A percentile compares a stretch with the other conserved stretches of the same genome.
These are phyloP conservation scores for Tenthredo mesomela DNA, from an alignment of 2,888 invertebrate genomes.

Conservation along the genomic window DNA sequence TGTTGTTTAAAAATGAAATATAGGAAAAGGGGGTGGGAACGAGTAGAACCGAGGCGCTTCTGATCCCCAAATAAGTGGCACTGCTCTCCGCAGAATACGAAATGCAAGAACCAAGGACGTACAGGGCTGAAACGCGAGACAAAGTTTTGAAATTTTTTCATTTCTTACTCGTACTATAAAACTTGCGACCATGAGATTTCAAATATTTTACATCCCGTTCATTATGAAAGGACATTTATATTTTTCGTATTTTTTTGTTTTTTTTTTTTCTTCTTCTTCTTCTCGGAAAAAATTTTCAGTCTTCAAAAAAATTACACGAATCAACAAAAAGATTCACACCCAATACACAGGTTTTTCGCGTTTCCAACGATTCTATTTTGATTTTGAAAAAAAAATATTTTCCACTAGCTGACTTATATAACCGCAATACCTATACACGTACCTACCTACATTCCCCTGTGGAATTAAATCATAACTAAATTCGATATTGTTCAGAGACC, in stretches of 20 bases:
- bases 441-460: background rate
- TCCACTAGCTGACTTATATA: background rate
- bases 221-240: background rate
- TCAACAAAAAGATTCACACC: background rate
- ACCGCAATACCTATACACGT: background rate
- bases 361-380: background rate
- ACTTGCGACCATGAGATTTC: background rate
- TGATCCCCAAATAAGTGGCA: slow-evolving; percentile 78
- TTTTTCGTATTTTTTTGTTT: too few relatives aligned
- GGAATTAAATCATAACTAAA: slow-evolving; percentile 22
- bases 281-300: background rate
- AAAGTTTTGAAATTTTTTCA: slow-evolving; percentile 65
- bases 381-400: background rate
- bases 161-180: background rate
- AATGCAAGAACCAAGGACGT: slow-evolving; percentile 60
- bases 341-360: background rate
- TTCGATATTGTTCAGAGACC: slow-evolving; percentile 20
- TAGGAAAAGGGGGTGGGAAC: slow-evolving; percentile 63
- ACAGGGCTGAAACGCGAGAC: background rate
- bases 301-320: background rate
- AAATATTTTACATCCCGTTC: background rate
- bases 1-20: slow-evolving; percentile 79
- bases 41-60: slow-evolving; percentile 64
- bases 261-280: background rate
- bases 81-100: slow-evolving; percentile 76